Percentiles rank a stretch among this genome's conserved stretches.
Evolutionary conservation across 2,797 vertebrate genomes (phyloP).

Genomic region (Gobionotothen gibberifrons): DNA sequence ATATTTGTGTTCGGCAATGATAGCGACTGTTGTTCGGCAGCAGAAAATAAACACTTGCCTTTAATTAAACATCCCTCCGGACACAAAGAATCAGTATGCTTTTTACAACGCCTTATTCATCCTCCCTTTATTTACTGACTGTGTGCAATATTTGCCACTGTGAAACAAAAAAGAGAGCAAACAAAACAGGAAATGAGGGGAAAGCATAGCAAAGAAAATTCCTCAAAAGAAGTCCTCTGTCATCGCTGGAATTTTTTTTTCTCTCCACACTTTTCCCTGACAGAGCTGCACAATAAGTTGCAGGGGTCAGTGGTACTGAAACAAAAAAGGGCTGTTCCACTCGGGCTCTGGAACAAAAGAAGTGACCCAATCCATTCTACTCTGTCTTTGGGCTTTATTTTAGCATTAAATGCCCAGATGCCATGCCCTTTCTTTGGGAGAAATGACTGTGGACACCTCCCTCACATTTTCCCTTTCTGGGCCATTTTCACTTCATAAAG

Average conservation of each 20-base stretch:
- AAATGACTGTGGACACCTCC: conserved; percentile 92
- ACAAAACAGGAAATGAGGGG: conserved; percentile 76
- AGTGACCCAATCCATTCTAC: conserved; percentile 90
- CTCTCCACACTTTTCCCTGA: conserved; percentile 90
- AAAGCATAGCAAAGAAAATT: conserved; percentile 60
- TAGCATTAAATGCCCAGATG: conserved; percentile 93
- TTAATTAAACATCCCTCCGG: conserved; percentile 81
- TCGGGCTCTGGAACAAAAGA: conserved; percentile 85
- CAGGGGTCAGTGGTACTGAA: conserved; percentile 93
- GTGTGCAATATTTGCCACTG: conserved; percentile 68
- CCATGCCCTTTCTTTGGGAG: conserved; percentile 86
- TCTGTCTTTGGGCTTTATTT: conserved; percentile 89
- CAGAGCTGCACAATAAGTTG: conserved; percentile 88
- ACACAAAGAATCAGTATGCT: conserved; percentile 70
- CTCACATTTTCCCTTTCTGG: conserved; percentile 90
- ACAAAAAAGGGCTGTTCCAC: conserved; percentile 91
- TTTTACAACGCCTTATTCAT: conserved; percentile 77
- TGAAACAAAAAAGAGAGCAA: conserved; percentile 67
- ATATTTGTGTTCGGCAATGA: conserved; percentile 85
- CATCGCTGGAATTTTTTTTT: conserved; percentile 76
- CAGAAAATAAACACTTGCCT: conserved; percentile 76
- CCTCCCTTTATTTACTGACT: conserved; percentile 80
- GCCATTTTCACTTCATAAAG: conserved; percentile 98
- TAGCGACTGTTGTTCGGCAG: conserved; percentile 76
- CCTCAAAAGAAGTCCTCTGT: conserved; percentile 71